Evolutionary conservation across 2,797 vertebrate species (phyloP).

Genomic region (Microctenopoma steveboyesi): DNA sequence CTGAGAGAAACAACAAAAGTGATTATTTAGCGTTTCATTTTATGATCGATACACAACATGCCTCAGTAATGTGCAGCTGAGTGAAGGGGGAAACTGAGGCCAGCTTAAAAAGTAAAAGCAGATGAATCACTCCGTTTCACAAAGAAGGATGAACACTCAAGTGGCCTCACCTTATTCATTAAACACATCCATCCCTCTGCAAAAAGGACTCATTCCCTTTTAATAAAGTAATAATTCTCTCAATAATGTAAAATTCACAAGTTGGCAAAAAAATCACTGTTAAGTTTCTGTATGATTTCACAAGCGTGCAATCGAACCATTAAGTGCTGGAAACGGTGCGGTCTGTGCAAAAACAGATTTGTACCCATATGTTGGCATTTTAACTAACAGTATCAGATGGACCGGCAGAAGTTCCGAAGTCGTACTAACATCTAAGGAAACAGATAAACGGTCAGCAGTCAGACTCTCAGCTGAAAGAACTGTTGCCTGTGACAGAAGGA

Average conservation of each 20-base stretch:
- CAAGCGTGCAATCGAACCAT: constrained; percentile 50
- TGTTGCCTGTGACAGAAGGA: constrained; percentile 60
- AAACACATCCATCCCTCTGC: not conserved
- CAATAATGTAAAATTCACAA: constrained; percentile 25
- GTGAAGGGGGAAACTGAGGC: constrained; percentile 22
- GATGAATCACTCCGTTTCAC: constrained; percentile 1
- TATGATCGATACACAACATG: constrained; percentile 45
- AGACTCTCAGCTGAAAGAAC: constrained; percentile 44
- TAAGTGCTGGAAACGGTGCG: constrained; percentile 56
- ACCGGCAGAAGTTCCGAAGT: constrained; percentile 69
- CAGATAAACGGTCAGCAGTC: constrained; percentile 56
- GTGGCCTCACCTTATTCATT: not conserved
- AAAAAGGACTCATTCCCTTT: not conserved
- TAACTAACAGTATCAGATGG: constrained; percentile 67
- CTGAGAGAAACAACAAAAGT: constrained; percentile 40
- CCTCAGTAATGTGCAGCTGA: constrained; percentile 25
- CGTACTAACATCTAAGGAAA: constrained; percentile 55
- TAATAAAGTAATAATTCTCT: constrained; percentile 9
- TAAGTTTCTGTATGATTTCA: constrained; percentile 40
- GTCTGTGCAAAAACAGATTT: constrained; percentile 62
- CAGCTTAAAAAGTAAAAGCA: constrained; percentile 30
- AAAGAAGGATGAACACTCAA: not conserved
- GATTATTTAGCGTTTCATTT: constrained; percentile 48
- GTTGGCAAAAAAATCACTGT: constrained; percentile 17
- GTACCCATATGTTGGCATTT: constrained; percentile 69